Evolutionary conservation across 2,797 vertebrate species (phyloP), one percentile per base, ranked within the genome.

Genomic region (Hemitrygon akajei): DNA sequence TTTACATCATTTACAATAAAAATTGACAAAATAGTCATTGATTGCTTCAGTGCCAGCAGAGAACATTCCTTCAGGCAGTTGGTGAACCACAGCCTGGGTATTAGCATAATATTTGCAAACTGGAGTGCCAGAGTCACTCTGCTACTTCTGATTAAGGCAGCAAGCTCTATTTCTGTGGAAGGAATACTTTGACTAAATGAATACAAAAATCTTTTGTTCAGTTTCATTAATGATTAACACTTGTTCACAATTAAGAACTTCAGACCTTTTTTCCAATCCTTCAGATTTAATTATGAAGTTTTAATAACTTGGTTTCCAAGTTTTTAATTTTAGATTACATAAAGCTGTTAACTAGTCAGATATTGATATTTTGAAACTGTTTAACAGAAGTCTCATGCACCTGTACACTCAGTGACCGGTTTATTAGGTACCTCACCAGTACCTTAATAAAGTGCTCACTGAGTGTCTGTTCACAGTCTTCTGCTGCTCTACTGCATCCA

Each of bases 11-110:
- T 91, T 91, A 91, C 63, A 37, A 20, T 37, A 71, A 91, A 91
- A 91, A 86, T 86, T 86, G 58, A 86, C 82, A 91, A 91, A 91
- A 91, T 91, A 71, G n/a, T 71, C 87, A 63, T 60, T 86, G 82
- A 91, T 91, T n/a, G 34, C 66, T 91, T 71, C 66, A 91, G 66
- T 25, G 34, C 34, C 66, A 91, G n/a, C 66, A 12, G 86, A 71
- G 63, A 69, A 20, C 10, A 69, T 91, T n/a, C 56, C 87, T 91
- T 37, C 9, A 3, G n/a, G 87, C 87, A 69, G 16, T 40, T 66
- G 30, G 22, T 22, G 25, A 40, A n/a, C 58, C 86, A 69, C 69
- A 66, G 16, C 20, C 22, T 91, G 87, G 34, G 11, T 69, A 25
- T 91, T 91, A 69, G 87, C n/a, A 71, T 91, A 11, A 63, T 9